A percentile compares a stretch with the other conserved stretches of the same genome.
These are phyloP conservation scores for Campodea augens DNA, from an alignment of 1,140 invertebrate species.

Conservation along the genomic window DNA sequence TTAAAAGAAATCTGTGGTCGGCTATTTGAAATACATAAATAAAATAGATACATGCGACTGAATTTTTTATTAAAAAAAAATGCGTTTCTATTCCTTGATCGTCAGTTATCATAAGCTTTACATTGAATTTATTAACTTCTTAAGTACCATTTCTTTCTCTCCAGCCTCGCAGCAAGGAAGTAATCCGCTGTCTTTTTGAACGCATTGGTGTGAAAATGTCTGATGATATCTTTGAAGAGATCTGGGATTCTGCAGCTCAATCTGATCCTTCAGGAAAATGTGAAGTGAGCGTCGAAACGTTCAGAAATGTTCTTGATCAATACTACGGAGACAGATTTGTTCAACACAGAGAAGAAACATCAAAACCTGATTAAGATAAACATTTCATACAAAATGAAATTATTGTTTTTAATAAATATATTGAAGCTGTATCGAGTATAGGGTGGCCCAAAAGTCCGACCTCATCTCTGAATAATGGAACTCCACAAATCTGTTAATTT, in stretches of 20 bases:
- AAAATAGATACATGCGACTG: background rate
- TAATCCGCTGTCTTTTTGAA: conserved; percentile 10
- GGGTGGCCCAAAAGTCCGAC: conserved; percentile 1
- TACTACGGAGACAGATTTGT: background rate
- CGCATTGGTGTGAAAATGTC: conserved; percentile 11
- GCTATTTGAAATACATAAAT: background rate
- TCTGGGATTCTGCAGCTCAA: conserved; percentile 11
- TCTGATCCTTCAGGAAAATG: conserved; percentile 12
- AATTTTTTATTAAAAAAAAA: background rate
- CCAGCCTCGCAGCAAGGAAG: conserved; percentile 9
- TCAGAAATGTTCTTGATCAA: conserved; percentile 12
- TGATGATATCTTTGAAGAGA: conserved; percentile 11
- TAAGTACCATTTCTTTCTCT: background rate
- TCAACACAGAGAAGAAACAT: no score
- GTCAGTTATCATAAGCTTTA: background rate
- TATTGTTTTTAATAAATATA: conserved; percentile 1
- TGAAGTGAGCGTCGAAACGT: conserved; percentile 14
- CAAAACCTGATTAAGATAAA: no score
- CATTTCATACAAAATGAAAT: conserved; percentile 1
- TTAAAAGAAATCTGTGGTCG: background rate
- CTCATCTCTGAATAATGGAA: conserved; percentile 6
- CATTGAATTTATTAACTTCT: background rate
- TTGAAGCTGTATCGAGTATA: background rate
- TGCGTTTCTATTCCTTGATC: background rate
- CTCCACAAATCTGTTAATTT: background rate